phyloP scores from a whole-genome alignment of 2,888 invertebrate species.

The Drosophila gaucha region DNA sequence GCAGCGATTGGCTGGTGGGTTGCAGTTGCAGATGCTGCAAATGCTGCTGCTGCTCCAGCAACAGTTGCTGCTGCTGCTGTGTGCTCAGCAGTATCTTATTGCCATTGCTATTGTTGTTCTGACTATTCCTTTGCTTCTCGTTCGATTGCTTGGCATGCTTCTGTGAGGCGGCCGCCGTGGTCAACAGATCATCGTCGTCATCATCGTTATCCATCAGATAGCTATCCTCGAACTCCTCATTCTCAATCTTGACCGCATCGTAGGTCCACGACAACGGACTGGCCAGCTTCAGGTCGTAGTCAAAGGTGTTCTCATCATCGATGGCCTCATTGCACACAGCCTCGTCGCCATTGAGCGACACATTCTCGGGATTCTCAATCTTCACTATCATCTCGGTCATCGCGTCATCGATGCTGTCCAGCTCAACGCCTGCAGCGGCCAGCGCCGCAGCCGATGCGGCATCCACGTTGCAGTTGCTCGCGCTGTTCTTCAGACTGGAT shows the following conservation, averaged over 20 bases:
- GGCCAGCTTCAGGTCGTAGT: slow-evolving; percentile 84
- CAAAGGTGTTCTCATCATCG: slow-evolving; percentile 76
- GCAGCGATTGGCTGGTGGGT: slow-evolving; percentile 78
- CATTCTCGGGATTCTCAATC: slow-evolving; percentile 79
- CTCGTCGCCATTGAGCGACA: slow-evolving; percentile 76
- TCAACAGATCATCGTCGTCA: slow-evolving; percentile 81
- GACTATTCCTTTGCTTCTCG: slow-evolving; percentile 50
- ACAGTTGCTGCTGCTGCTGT: slow-evolving; percentile 71
- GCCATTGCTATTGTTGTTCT: slow-evolving; percentile 21
- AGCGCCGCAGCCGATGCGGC: slow-evolving; percentile 77
- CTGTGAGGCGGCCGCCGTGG: slow-evolving; percentile 75
- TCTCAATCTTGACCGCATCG: slow-evolving; percentile 83
- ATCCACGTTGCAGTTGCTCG: slow-evolving; percentile 72
- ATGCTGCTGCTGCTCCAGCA: slow-evolving; percentile 80
- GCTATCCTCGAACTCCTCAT: slow-evolving; percentile 83
- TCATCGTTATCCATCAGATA: slow-evolving; percentile 81
- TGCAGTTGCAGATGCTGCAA: slow-evolving; percentile 78
- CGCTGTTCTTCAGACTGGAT: slow-evolving; percentile 51
- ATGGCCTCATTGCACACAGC: slow-evolving; percentile 76
- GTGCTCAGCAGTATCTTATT: slow-evolving; percentile 50
- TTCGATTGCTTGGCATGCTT: slow-evolving; percentile 77
- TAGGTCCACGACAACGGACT: slow-evolving; percentile 85
- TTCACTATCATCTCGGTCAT: slow-evolving; percentile 83
- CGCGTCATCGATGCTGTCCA: slow-evolving; percentile 81
- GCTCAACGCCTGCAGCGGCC: slow-evolving; percentile 80